Evolutionary conservation across 2,113 vertebrate genomes (phyloP), one percentile per base, ranked within the genome.

Genomic region (Syngnathus typhle): DNA sequence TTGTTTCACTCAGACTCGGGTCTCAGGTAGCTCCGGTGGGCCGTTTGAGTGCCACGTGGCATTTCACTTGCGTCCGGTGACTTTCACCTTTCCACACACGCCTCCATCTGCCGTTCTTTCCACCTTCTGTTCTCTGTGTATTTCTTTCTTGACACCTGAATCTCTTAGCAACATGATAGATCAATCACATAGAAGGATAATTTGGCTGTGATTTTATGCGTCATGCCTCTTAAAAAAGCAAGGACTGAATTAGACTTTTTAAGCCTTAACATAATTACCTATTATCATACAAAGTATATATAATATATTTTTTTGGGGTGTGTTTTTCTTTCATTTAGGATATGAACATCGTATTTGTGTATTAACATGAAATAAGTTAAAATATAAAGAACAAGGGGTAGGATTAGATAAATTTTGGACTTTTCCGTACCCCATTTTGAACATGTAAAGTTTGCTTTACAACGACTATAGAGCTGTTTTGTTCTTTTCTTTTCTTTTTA

Each of bases 21-120:
- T 85, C 84, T 90, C 87, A 87, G 80, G 84, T 88, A 83, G 86
- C 84, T 88, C 71, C 72, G n/a, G 54, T 38, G n/a, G 73, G 65
- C 58, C 67, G 68, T 68, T 77, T 67, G 71, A 56, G 71, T 71
- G 82, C 78, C 69, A 76, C 70, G 77, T 66, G 69, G 23, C 59
- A 81, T 69, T 74, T 73, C 85, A 66, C 44, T 41, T 65, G 69
- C 63, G 51, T 77, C 73, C 68, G 46, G 67, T 78, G 63, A 27
- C 72, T 60, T 69, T 52, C 70, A 51, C 75, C 72, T 81, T 79
- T 81, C 82, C 75, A 72, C 64, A 47, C 64, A 49, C 62, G 43
- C 51, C 68, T 81, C 74, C 80, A 75, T 72, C 81, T 87, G 77
- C 59, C 74, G 58, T 52, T 54, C 75, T 73, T 70, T 73, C 65